Conservation (phyloP, 1,140 invertebrate species). For the Daktulosphaira vitifoliae region DNA sequence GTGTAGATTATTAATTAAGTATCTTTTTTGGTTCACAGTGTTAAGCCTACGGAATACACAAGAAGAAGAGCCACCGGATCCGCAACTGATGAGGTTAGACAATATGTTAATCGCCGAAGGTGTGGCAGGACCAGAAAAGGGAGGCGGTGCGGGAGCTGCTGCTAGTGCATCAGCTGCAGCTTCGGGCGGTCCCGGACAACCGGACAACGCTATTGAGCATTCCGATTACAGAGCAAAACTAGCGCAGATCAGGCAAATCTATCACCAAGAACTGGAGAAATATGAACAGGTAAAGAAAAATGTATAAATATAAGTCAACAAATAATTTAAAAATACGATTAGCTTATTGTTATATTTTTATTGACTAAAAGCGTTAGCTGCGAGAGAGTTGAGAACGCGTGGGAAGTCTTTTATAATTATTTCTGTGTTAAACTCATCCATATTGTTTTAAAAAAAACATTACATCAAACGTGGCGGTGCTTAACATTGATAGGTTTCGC, state of each 20-base stretch:
- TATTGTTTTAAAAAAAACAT: too few species aligned
- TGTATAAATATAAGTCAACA: neutral
- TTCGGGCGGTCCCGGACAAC: constrained; percentile 61
- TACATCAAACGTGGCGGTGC: too few species aligned
- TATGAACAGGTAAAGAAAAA: constrained; percentile 73
- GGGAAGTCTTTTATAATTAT: too few species aligned
- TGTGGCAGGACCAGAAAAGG: constrained; percentile 95
- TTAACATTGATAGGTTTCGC: too few species aligned
- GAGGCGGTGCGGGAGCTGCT: constrained; percentile 82
- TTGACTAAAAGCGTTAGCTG: too few species aligned
- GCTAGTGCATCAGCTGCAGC: constrained; percentile 84
- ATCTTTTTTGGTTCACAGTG: too few species aligned
- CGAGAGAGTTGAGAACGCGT: too few species aligned
- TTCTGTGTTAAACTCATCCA: too few species aligned
- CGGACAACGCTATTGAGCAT: constrained; percentile 96
- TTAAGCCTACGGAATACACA: constrained; percentile 91
- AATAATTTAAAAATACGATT: too few species aligned
- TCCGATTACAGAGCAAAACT: constrained; percentile 98
- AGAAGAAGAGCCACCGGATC: constrained; percentile 97
- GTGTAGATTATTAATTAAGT: too few species aligned
- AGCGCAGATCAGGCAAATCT: constrained; percentile 97
- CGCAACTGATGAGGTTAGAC: constrained; percentile 95
- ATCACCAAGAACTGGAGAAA: constrained; percentile 98
- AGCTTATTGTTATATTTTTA: too few species aligned
- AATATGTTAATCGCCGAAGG: constrained; percentile 99